These are phyloP conservation scores for Verasper variegatus DNA, from an alignment of 2,113 vertebrate genomes.

Conservation along the genomic window DNA sequence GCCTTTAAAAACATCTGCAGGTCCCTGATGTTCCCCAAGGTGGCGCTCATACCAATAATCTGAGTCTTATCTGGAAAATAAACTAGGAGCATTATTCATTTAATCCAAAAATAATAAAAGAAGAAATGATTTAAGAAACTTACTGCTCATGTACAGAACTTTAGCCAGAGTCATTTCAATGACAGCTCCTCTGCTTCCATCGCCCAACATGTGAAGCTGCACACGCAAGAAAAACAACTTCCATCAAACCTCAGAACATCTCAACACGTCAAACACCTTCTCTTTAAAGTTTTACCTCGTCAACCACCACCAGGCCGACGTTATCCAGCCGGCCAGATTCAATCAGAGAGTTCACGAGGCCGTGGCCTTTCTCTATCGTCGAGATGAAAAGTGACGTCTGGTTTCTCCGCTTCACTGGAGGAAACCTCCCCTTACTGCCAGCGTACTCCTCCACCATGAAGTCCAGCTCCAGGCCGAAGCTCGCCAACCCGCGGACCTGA, in stretches of 20 bases:
- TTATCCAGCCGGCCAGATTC: constrained; percentile 83
- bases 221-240: not conserved
- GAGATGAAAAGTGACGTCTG: constrained; percentile 90
- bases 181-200: constrained; percentile 89
- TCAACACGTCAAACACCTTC: no score
- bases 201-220: constrained; percentile 96
- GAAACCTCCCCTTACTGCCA: constrained; percentile 94
- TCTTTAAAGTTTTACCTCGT: constrained; percentile 86
- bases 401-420: constrained; percentile 88
- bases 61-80: constrained; percentile 85
- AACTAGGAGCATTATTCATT: not conserved
- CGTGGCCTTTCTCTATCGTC: constrained; percentile 95
- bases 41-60: constrained; percentile 97
- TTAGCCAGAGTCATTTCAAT: constrained; percentile 94
- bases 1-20: constrained; percentile 92
- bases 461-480: constrained; percentile 92
- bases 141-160: constrained; percentile 88
- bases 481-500: constrained; percentile 89
- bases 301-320: constrained; percentile 92
- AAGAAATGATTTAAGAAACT: constrained; percentile 66
- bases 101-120: not conserved
- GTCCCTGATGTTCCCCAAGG: constrained; percentile 90
- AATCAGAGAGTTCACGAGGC: constrained; percentile 93
- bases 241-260: not conserved
- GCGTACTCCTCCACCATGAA: constrained; percentile 98